Evolutionary conservation across 2,797 vertebrate species (phyloP), one percentile per base, ranked within the genome.

Genomic region (Periophthalmus magnuspinnatus): DNA sequence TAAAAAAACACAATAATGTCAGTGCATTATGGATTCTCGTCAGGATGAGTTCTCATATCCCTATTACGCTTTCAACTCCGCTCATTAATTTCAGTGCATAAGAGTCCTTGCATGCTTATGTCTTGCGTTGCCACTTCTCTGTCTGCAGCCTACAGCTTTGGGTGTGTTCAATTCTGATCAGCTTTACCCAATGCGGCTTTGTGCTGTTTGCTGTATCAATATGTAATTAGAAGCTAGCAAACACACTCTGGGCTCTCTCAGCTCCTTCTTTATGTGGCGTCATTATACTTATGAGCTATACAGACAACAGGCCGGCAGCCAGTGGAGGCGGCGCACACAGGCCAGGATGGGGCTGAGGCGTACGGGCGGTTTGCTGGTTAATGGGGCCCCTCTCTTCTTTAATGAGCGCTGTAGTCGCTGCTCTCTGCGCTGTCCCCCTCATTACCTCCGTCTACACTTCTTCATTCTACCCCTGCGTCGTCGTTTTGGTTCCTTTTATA

Each of bases 311-410:
- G 76, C 87, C 83, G 69, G 64, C 70, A 86, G 84, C 73, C 74
- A 79, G 24, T 56, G 66, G 67, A 33, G 57, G 56, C 19, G 70
- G 21, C 54, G 54, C 69, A 33, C 63, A 58, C 77, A 75, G 72
- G 32, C 59, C 10, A 7, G 59, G 32, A 62, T 16, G 19, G 59
- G 36, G 32, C 9, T 22, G 33, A 38, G 33, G 59, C 59, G 77
- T 67, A 86, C 72, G 80, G 84, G 77, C 81, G 56, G 86, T 88
- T 91, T 88, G 83, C 84, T 90, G 89, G 82, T 89, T 89, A 91
- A 90, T 91, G 88, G 87, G 86, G 90, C 92, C 86, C 79, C 84
- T 79, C 89, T 89, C 79, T 84, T 88, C 86, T 89, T 91, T 89
- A 90, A 90, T 91, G 88, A 90, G 88, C 79, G 72, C 72, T 86